Percentiles rank a stretch among this genome's conserved stretches.
Evolutionary conservation across 2,888 invertebrate genomes (phyloP).

Genomic region (Epistrophe grossulariae): DNA sequence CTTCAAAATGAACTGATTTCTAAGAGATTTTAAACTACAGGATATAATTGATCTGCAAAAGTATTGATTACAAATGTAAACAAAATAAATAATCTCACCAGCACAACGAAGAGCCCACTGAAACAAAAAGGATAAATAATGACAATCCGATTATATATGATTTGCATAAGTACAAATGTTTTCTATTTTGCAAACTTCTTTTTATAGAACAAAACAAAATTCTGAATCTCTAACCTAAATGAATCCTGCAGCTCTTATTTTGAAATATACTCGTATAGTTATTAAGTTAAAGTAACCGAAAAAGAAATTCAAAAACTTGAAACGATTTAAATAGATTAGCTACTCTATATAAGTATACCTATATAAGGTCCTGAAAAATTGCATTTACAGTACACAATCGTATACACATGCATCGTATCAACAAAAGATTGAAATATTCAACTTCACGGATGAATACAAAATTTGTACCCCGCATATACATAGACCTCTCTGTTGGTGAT

Average conservation of each 20-base stretch:
- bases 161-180: conserved; percentile 38
- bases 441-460: conserved; percentile 31
- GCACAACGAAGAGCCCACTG: conserved; percentile 30
- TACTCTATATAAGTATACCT: background rate
- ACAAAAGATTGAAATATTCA: conserved; percentile 36
- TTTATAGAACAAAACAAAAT: conserved; percentile 38
- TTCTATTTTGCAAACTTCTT: conserved; percentile 37
- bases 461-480: background rate
- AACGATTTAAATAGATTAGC: conserved; percentile 68
- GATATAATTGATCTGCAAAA: background rate
- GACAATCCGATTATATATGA: conserved; percentile 60
- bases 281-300: conserved; percentile 24
- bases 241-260: conserved; percentile 32
- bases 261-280: conserved; percentile 4
- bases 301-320: conserved; percentile 32
- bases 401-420: conserved; percentile 1
- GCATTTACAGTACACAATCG: background rate
- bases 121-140: conserved; percentile 55
- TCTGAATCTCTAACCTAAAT: background rate
- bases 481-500: conserved; percentile 1
- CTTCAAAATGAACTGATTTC: background rate
- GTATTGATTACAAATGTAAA: conserved; percentile 34
- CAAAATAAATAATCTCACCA: conserved; percentile 9
- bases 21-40: background rate
- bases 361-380: conserved; percentile 25